A percentile compares a stretch with the other conserved stretches of the same genome.
phyloP scores from a whole-genome alignment of 2,888 invertebrate species.

The Noctua pronuba region DNA sequence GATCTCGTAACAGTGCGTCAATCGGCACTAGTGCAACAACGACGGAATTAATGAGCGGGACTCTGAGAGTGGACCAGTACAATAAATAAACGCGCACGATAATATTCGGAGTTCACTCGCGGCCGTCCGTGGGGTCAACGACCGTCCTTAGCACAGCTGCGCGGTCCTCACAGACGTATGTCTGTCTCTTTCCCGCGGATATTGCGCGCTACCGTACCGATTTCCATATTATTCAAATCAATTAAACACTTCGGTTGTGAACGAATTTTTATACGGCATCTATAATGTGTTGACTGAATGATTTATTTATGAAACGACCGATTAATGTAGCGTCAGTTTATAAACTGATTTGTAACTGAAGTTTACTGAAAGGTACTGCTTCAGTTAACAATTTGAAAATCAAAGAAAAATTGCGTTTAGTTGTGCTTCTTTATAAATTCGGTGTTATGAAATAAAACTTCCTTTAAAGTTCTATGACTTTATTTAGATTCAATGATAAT shows the following conservation, averaged over 20 bases:
- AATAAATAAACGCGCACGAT: conserved; percentile 83
- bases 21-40: conserved; percentile 65
- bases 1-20: conserved; percentile 59
- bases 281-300: conserved; percentile 58
- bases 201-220: conserved; percentile 75
- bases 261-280: conserved; percentile 64
- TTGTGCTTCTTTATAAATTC: background rate
- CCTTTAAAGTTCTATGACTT: background rate
- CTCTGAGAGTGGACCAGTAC: conserved; percentile 68
- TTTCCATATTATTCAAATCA: conserved; percentile 74
- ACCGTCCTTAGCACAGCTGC: conserved; percentile 89
- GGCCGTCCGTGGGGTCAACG: conserved; percentile 88
- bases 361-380: conserved; percentile 12
- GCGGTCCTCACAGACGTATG: conserved; percentile 80
- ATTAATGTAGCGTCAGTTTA: conserved; percentile 44
- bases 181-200: conserved; percentile 82
- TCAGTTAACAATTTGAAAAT: conserved; percentile 2
- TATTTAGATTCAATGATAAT: background rate
- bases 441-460: background rate
- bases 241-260: conserved; percentile 68
- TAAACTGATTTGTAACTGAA: conserved; percentile 40
- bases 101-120: conserved; percentile 89
- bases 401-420: background rate
- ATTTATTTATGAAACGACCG: conserved; percentile 63
- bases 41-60: conserved; percentile 70